Percentiles rank a stretch among this genome's conserved stretches.
phyloP scores from a whole-genome alignment of 2,888 invertebrate species.

The Thera obeliscata region DNA sequence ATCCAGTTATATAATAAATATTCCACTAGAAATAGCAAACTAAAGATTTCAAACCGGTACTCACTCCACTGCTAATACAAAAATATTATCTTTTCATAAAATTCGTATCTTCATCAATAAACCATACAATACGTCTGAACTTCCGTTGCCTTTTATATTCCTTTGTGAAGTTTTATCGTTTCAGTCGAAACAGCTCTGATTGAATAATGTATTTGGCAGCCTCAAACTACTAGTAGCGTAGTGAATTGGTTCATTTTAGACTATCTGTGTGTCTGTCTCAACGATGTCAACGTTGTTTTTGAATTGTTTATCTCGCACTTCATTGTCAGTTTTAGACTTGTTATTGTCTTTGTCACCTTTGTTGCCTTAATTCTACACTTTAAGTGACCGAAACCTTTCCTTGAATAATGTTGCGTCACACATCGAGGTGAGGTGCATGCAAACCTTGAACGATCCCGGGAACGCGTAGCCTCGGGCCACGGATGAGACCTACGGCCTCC shows the following conservation, averaged over 20 bases:
- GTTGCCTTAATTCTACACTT: not conserved
- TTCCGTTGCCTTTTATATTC: conserved; percentile 6
- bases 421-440: conserved; percentile 2
- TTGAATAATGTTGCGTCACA: conserved; percentile 10
- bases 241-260: conserved; percentile 33
- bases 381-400: not conserved
- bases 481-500: not conserved
- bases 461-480: conserved; percentile 5
- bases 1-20: too few species aligned
- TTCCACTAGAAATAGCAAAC: too few species aligned
- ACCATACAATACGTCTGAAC: not conserved
- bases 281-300: not conserved
- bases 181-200: conserved; percentile 26
- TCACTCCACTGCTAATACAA: too few species aligned
- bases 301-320: too few species aligned
- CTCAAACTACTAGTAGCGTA: conserved; percentile 17
- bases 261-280: not conserved
- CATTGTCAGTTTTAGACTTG: not conserved
- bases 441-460: conserved; percentile 10
- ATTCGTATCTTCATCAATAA: not conserved
- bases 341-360: not conserved
- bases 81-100: too few species aligned
- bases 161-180: conserved; percentile 11
- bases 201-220: conserved; percentile 30
- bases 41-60: too few species aligned